Conservation (phyloP, 1,140 invertebrate species). For the Macrotrachela quadricornifera region DNA sequence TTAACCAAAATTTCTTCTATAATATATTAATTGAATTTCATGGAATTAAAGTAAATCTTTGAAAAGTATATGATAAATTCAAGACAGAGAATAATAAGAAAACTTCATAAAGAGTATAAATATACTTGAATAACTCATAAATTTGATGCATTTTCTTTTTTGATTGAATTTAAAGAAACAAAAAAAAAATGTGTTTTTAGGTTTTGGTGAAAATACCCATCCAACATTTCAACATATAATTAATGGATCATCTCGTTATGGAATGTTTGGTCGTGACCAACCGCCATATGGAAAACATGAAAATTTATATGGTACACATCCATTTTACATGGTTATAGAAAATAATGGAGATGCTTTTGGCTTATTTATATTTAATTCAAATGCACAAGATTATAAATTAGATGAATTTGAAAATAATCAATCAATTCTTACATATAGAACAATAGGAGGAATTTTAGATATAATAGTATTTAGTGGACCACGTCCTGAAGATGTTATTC, state of each 20-base stretch:
- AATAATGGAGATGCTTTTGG: constrained; percentile 29
- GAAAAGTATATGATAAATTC: no score
- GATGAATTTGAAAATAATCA: not conserved
- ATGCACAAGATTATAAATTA: constrained; percentile 18
- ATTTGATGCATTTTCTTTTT: no score
- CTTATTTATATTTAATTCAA: constrained; percentile 22
- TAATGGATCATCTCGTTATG: constrained; percentile 18
- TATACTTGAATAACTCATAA: no score
- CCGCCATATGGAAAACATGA: not conserved
- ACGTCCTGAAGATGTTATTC: constrained; percentile 24
- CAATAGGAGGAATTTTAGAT: constrained; percentile 28
- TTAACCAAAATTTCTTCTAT: no score
- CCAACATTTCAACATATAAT: constrained; percentile 17
- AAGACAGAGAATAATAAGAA: no score
- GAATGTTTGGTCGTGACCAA: constrained; percentile 19
- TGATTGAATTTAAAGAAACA: no score
- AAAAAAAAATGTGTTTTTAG: no score
- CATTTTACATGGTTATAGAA: constrained; percentile 48
- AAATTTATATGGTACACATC: constrained; percentile 62
- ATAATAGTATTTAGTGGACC: constrained; percentile 33
- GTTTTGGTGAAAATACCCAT: constrained; percentile 30
- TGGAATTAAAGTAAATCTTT: no score
- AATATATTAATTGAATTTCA: no score
- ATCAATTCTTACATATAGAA: constrained; percentile 21
- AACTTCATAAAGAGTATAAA: no score